Evolutionary conservation across 2,113 vertebrate species (phyloP).

Genomic region (Myotis davidii): DNA sequence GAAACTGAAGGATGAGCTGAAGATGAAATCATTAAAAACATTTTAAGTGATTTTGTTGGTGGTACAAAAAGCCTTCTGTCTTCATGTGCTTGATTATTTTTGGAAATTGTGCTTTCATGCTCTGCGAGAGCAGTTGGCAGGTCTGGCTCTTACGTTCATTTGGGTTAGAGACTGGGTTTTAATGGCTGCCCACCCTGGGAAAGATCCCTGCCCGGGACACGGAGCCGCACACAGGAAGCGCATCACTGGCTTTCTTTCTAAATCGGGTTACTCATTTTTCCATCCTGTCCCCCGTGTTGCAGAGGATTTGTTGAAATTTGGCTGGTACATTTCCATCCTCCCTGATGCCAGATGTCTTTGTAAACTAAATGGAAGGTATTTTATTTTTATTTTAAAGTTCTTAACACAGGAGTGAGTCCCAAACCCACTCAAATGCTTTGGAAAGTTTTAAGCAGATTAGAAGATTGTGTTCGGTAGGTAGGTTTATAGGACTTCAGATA

Average conservation of each 20-base stretch:
- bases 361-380: constrained; percentile 30
- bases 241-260: neutral
- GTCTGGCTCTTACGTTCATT: neutral
- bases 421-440: constrained; percentile 1
- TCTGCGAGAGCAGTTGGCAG: neutral
- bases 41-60: neutral
- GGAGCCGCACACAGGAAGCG: fast-evolving
- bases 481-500: constrained; percentile 29
- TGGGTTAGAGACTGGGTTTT: neutral
- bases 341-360: constrained; percentile 20
- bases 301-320: constrained; percentile 22
- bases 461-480: neutral
- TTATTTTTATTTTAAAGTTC: constrained; percentile 54
- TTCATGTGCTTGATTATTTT: neutral
- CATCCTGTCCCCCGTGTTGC: neutral
- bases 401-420: neutral
- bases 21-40: neutral
- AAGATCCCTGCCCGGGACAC: neutral
- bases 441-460: constrained; percentile 56
- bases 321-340: constrained; percentile 59
- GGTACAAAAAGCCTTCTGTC: neutral
- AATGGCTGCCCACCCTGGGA: neutral
- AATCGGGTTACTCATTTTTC: constrained; percentile 8
- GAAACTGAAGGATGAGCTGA: neutral
- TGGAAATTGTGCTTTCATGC: neutral